Percentiles rank a stretch among this genome's conserved stretches.
Conservation (phyloP, 2,888 invertebrate species). For the Yponomeuta cagnagella region DNA sequence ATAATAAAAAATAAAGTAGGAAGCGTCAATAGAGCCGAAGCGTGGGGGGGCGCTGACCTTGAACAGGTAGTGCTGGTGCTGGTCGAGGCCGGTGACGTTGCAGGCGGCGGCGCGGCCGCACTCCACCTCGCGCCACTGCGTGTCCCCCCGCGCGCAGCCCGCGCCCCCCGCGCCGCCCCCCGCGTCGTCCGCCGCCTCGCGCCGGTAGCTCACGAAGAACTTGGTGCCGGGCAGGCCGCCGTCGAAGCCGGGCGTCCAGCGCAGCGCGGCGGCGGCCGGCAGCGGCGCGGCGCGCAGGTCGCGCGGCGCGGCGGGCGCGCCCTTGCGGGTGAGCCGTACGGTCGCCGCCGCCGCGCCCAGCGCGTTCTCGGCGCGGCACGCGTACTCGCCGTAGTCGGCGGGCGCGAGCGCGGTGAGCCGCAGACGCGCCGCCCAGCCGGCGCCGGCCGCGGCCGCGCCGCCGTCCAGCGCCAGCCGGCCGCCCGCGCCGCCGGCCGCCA, state of each 20-base stretch:
- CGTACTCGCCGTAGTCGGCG: conserved; percentile 95
- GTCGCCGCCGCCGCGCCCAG: conserved; percentile 85
- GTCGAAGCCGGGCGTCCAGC: conserved; percentile 94
- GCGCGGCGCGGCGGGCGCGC: conserved; percentile 89
- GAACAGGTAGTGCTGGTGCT: conserved; percentile 90
- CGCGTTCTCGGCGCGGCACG: conserved; percentile 89
- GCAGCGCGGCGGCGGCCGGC: conserved; percentile 85
- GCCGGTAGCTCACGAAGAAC: conserved; percentile 88
- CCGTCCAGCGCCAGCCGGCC: conserved; percentile 88
- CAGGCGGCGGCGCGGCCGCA: conserved; percentile 91
- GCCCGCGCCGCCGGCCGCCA: conserved; percentile 89
- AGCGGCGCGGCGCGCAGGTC: conserved; percentile 65
- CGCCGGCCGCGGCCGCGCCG: neutral
- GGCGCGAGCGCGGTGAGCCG: conserved; percentile 25
- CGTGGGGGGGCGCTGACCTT: conserved; percentile 73
- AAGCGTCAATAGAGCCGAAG: neutral
- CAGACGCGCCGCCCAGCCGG: neutral
- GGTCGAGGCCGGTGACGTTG: conserved; percentile 89
- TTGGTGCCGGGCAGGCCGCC: conserved; percentile 91
- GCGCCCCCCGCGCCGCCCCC: conserved; percentile 54
- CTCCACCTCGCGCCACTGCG: conserved; percentile 89
- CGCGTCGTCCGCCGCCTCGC: conserved; percentile 62
- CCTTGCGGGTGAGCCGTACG: conserved; percentile 89
- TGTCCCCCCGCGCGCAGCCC: conserved; percentile 62
- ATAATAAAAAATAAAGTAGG: neutral